These are phyloP conservation scores for Neogobius melanostomus DNA, from an alignment of 2,113 vertebrate species.

Conservation along the genomic window DNA sequence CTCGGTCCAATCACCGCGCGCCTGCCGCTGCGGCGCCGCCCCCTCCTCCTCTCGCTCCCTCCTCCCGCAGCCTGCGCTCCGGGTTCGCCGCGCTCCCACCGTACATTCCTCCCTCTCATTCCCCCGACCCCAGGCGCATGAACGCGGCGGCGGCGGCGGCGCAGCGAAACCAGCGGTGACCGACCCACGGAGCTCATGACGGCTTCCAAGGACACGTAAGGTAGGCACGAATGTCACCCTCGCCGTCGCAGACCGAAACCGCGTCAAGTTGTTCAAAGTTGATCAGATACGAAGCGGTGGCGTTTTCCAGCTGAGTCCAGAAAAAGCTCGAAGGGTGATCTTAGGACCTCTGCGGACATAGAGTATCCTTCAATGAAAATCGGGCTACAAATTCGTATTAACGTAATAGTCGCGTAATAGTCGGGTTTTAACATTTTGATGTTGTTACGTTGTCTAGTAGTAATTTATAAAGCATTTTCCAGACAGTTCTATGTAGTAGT, in stretches of 20 bases:
- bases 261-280: constrained; percentile 11
- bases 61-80: constrained; percentile 8
- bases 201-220: constrained; percentile 30
- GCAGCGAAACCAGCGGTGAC: constrained; percentile 10
- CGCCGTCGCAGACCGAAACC: not conserved
- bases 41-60: not conserved
- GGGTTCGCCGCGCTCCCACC: not conserved
- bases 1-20: constrained; percentile 28
- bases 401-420: not conserved
- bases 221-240: not conserved
- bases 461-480: not conserved
- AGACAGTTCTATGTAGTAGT: not conserved
- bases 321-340: constrained; percentile 1
- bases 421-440: not conserved
- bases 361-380: not conserved
- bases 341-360: not conserved
- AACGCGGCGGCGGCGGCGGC: constrained; percentile 17
- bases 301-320: constrained; percentile 18
- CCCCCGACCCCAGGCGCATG: constrained; percentile 12
- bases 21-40: not conserved
- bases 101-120: constrained; percentile 3
- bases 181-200: constrained; percentile 37
- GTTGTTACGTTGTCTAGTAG: not conserved
- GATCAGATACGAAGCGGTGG: not conserved
- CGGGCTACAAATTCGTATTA: not conserved